A percentile compares a stretch with the other conserved stretches of the same genome.
Conservation (phyloP, 2,797 vertebrate species). For the Esox masquinongy region DNA sequence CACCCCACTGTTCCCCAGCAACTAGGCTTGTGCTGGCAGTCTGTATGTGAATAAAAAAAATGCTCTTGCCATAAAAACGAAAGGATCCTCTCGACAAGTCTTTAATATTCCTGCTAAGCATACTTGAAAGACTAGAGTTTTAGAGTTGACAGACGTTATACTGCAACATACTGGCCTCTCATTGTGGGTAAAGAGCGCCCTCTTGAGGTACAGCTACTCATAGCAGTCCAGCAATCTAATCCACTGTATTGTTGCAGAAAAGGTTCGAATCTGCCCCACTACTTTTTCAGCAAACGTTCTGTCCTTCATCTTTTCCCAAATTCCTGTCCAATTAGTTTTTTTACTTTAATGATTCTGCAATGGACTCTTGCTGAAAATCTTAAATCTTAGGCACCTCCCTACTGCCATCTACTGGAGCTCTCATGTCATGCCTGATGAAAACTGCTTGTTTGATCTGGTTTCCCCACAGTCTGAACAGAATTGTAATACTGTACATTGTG, state of each 20-base stretch:
- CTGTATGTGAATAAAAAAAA: background rate
- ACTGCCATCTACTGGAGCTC: no score
- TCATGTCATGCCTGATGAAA: no score
- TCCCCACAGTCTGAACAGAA: no score
- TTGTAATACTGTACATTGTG: no score
- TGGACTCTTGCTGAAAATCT: no score
- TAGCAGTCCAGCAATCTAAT: conserved; percentile 34
- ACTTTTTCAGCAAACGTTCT: background rate
- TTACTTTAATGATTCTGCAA: no score
- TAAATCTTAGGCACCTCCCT: no score
- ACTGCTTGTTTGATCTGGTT: no score
- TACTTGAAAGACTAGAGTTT: background rate
- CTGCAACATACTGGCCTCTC: conserved; percentile 25
- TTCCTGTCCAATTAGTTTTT: no score
- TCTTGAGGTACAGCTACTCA: conserved; percentile 59
- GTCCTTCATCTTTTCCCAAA: background rate
- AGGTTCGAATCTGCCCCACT: no score
- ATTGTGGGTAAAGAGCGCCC: conserved; percentile 67
- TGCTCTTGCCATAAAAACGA: background rate
- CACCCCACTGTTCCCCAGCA: conserved; percentile 17
- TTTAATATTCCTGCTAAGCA: conserved; percentile 13
- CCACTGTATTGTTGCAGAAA: background rate
- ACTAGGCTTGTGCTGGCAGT: conserved; percentile 9
- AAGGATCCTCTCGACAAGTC: conserved; percentile 6
- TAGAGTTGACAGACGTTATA: conserved; percentile 17